Conservation (phyloP, 2,113 vertebrate species). For the Numida meleagris region DNA sequence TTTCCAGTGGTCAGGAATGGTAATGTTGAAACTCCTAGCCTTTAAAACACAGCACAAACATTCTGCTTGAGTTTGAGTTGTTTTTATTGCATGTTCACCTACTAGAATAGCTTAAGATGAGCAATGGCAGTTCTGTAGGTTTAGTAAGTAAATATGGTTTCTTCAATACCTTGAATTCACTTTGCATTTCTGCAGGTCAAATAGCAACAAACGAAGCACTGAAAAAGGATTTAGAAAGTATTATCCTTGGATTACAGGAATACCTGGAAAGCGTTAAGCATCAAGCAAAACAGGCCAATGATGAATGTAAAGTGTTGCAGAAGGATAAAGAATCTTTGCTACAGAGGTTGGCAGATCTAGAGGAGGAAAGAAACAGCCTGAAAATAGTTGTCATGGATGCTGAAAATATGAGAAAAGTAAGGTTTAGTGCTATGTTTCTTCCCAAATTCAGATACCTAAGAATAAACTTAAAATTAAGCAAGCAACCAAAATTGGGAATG, state of each 20-base stretch:
- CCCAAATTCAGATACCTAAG: neutral
- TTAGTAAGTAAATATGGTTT: neutral
- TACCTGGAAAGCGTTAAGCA: conserved; percentile 85
- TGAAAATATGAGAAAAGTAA: conserved; percentile 82
- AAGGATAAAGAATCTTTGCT: conserved; percentile 83
- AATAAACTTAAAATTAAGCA: neutral
- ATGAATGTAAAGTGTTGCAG: conserved; percentile 80
- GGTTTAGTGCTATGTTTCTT: neutral
- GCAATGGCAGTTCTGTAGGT: neutral
- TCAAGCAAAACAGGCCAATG: conserved; percentile 81
- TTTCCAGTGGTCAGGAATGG: neutral
- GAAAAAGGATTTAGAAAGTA: conserved; percentile 87
- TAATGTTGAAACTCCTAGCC: neutral
- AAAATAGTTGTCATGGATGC: conserved; percentile 78
- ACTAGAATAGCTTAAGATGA: neutral
- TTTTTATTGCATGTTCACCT: neutral
- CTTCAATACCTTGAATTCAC: neutral
- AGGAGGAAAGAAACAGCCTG: conserved; percentile 81
- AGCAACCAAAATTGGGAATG: neutral
- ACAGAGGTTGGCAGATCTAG: conserved; percentile 77
- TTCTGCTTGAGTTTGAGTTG: neutral
- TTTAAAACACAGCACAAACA: neutral
- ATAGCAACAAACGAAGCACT: conserved; percentile 91
- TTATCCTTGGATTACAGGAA: conserved; percentile 89
- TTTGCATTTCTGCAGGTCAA: conserved; percentile 81